A percentile compares a stretch with the other conserved stretches of the same genome.
Evolutionary conservation across 2,888 invertebrate genomes (phyloP).

Genomic region (Drepanosiphum platanoidis): DNA sequence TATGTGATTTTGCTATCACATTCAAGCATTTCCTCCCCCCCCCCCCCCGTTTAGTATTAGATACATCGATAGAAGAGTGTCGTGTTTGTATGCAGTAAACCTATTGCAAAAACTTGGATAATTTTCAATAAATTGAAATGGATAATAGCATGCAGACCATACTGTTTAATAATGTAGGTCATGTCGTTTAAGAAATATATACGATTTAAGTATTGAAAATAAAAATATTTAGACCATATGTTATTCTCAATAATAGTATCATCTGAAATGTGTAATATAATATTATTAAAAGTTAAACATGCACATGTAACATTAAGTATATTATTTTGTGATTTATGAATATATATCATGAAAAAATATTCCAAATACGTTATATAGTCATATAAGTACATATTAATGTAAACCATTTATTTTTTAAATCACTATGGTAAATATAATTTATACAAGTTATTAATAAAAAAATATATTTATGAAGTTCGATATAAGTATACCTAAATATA

Average conservation of each 20-base stretch:
- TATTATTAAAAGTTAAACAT: constrained; percentile 39
- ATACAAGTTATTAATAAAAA: background rate
- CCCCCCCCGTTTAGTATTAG: background rate
- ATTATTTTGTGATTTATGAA: constrained; percentile 3
- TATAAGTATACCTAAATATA: background rate
- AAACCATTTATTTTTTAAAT: too few species aligned
- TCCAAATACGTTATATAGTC: background rate
- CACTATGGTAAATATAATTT: background rate
- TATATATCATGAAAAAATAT: constrained; percentile 7
- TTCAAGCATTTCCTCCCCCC: background rate
- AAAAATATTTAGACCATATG: constrained; percentile 16
- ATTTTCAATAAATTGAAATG: constrained; percentile 58
- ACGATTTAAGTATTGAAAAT: constrained; percentile 4
- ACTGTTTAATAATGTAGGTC: constrained; percentile 53
- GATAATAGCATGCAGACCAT: constrained; percentile 22
- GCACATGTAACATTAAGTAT: background rate
- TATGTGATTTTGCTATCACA: constrained; percentile 16
- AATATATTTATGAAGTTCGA: background rate
- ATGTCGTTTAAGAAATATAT: constrained; percentile 40
- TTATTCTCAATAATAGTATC: constrained; percentile 8
- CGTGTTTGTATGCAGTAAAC: constrained; percentile 51
- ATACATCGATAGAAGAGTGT: constrained; percentile 6
- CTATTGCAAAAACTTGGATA: constrained; percentile 24
- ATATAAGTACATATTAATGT: background rate
- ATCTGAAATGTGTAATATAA: background rate